Conservation (phyloP, 2,797 vertebrate genomes). For the Micromesistius poutassou region DNA sequence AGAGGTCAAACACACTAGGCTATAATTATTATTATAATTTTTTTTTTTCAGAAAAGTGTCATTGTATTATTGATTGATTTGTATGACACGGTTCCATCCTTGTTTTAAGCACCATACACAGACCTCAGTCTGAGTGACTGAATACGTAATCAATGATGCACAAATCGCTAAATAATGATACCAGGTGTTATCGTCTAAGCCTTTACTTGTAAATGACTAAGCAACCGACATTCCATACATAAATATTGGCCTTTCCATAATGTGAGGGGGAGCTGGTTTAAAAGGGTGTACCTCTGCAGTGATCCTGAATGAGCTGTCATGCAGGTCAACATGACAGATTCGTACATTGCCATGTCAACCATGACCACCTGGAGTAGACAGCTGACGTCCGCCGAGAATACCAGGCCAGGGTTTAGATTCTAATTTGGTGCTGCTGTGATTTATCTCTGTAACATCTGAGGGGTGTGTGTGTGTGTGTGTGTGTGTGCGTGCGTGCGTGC, state of each 20-base stretch:
- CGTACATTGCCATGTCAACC: slow-evolving; percentile 44
- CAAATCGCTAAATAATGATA: neutral
- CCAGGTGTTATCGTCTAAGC: neutral
- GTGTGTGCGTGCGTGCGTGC: neutral
- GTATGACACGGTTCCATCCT: neutral
- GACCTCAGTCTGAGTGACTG: neutral
- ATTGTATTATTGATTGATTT: neutral
- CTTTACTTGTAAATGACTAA: neutral
- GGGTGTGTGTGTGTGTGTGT: slow-evolving; percentile 31
- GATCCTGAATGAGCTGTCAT: slow-evolving; percentile 14
- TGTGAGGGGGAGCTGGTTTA: slow-evolving; percentile 18
- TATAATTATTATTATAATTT: no score
- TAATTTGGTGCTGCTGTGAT: slow-evolving; percentile 70
- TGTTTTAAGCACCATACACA: neutral
- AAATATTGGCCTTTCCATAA: neutral
- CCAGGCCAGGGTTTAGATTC: slow-evolving; percentile 67
- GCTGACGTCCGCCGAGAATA: slow-evolving; percentile 52
- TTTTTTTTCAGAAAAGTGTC: no score
- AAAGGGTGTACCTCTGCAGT: slow-evolving; percentile 13
- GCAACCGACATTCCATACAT: neutral
- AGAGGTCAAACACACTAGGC: no score
- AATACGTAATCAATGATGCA: neutral
- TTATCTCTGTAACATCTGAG: slow-evolving; percentile 54
- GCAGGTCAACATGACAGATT: slow-evolving; percentile 21
- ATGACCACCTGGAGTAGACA: slow-evolving; percentile 52